These are phyloP conservation scores for Catonia carolina DNA, from an alignment of 2,888 invertebrate genomes.

Conservation along the genomic window DNA sequence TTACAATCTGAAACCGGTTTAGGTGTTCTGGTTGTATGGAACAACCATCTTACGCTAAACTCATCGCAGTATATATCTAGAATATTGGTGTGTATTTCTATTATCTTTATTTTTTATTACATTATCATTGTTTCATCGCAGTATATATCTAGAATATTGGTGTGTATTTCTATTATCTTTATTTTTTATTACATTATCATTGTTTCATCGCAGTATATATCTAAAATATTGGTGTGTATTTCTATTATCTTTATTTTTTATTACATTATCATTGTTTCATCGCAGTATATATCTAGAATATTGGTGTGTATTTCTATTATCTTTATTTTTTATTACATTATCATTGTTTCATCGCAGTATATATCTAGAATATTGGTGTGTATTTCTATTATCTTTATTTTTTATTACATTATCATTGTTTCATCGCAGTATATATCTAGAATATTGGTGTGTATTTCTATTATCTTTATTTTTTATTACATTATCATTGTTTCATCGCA, in stretches of 20 bases:
- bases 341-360: slow-evolving; percentile 33
- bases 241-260: slow-evolving; percentile 31
- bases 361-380: too few species aligned
- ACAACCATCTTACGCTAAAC: slow-evolving; percentile 72
- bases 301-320: slow-evolving; percentile 51
- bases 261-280: slow-evolving; percentile 46
- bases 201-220: slow-evolving; percentile 55
- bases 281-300: slow-evolving; percentile 55
- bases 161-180: slow-evolving; percentile 44
- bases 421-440: neutral
- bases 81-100: slow-evolving; percentile 55
- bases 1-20: slow-evolving; percentile 48
- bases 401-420: too few species aligned
- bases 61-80: slow-evolving; percentile 58
- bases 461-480: too few species aligned
- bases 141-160: slow-evolving; percentile 58
- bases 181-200: slow-evolving; percentile 36
- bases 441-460: too few species aligned
- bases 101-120: slow-evolving; percentile 11
- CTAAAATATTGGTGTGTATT: slow-evolving; percentile 57
- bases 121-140: slow-evolving; percentile 50
- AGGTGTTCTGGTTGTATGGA: slow-evolving; percentile 75
- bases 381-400: too few species aligned
- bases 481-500: too few species aligned
- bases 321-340: slow-evolving; percentile 30